Conservation (phyloP, 2,797 vertebrate species). For the Chlorospingus flavigularis region DNA sequence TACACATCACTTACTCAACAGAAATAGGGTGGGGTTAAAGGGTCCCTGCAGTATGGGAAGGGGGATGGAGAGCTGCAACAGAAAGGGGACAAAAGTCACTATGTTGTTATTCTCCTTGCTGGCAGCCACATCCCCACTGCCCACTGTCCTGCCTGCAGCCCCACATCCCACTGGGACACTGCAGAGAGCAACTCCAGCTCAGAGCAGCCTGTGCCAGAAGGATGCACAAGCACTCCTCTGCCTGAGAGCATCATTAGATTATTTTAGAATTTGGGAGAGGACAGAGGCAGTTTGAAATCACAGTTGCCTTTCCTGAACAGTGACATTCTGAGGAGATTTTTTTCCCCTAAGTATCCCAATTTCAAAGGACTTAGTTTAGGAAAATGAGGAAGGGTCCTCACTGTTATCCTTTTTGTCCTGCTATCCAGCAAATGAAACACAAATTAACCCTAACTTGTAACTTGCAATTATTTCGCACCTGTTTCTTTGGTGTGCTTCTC, state of each 20-base stretch:
- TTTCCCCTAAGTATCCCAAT: neutral
- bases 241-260: neutral
- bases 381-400: neutral
- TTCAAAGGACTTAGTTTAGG: neutral
- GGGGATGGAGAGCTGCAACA: neutral
- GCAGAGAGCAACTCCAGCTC: neutral
- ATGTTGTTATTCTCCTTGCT: neutral
- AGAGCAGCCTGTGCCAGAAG: neutral
- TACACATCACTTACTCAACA: neutral
- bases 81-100: neutral
- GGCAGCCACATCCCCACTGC: neutral
- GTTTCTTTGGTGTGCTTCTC: neutral
- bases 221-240: neutral
- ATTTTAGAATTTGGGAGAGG: neutral
- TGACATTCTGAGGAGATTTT: neutral
- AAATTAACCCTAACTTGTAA: neutral
- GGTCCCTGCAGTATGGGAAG: rapidly evolving
- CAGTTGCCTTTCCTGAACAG: neutral
- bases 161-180: neutral
- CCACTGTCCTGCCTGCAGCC: neutral
- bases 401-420: neutral
- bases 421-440: neutral
- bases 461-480: neutral
- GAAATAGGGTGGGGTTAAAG: neutral
- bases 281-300: neutral